Evolutionary conservation across 2,113 vertebrate genomes (phyloP).

Genomic region (Tinamus guttatus): DNA sequence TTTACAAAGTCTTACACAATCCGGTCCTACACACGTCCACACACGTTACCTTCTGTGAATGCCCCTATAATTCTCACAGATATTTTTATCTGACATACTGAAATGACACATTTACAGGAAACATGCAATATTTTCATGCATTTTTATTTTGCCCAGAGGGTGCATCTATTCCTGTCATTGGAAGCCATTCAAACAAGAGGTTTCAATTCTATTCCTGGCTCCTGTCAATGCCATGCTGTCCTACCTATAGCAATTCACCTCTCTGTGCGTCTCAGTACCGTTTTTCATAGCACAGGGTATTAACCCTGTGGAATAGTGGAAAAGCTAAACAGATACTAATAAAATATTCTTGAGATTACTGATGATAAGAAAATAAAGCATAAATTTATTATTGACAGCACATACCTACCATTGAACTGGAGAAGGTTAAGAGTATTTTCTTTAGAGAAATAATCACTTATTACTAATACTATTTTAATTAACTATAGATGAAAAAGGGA

Average conservation of each 20-base stretch:
- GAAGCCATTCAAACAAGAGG: conserved; percentile 6
- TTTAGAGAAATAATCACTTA: not conserved
- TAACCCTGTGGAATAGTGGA: fast-evolving
- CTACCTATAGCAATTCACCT: not conserved
- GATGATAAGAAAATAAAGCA: not conserved
- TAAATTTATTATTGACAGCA: not conserved
- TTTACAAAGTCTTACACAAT: not conserved
- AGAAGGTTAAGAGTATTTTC: not conserved
- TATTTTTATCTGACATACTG: conserved; percentile 45
- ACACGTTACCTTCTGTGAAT: not conserved
- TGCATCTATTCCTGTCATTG: conserved; percentile 45
- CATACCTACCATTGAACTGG: not conserved
- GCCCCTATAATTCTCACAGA: not conserved
- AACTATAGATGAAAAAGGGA: not conserved
- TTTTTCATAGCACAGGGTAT: not conserved
- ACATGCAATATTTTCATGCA: conserved; percentile 36
- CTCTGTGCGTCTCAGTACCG: not conserved
- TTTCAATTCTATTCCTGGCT: conserved; percentile 6
- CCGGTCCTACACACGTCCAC: not conserved
- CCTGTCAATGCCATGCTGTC: not conserved
- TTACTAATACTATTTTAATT: not conserved
- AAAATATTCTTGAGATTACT: not conserved
- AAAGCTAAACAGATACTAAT: not conserved
- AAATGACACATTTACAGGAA: conserved; percentile 34
- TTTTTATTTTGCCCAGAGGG: conserved; percentile 61